Evolutionary conservation across 2,113 vertebrate species (phyloP), one percentile per base, ranked within the genome.

Genomic region (Cinclus cinclus): DNA sequence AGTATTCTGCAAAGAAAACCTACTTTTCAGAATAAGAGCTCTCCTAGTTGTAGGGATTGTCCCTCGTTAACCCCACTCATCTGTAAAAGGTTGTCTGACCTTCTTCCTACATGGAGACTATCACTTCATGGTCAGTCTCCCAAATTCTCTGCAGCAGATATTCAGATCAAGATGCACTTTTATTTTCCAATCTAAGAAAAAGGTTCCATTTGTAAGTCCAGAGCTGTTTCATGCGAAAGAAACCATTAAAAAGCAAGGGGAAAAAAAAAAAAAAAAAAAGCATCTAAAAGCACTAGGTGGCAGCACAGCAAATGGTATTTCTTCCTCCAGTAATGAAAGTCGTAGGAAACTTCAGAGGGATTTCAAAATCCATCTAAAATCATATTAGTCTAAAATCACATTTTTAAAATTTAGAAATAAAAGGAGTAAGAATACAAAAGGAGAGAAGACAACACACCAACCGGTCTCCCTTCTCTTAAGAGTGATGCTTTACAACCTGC

Each of bases 261-360:
- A 37, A 37, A 37, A 37, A 37, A 37, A 37, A 37, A 37, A 37
- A 37, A 37, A 37, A 37, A 37, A 37, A 37, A 37, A 37, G 30
- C 33, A 44, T 16, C 16, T 37, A 1, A 7, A 47, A 96, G 83
- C 98, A 95, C 97, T 67, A 96, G 98, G 83, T 55, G 97, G 97
- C 90, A 92, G 95, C 96, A 96, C 95, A 98, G 97, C 92, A 97
- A 96, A 80, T 17, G 46, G 28, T 60, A 96, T 94, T 39, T 85
- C 42, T 17, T 76, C 4, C 28, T 52, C 30, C 4, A 8, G 15
- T 10, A 2, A 2, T 6, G 11, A 52, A 35, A 44, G 30, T 10
- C 6, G 6, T 19, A 20, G n/a, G 42, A 83, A 78, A 83, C 21
- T 22, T 25, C 11, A 13, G 18, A 4, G 15, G 3, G 13, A 81